Percentiles rank a stretch among this genome's conserved stretches.
Conservation (phyloP, 2,888 invertebrate genomes). For the Torymus texanus region DNA sequence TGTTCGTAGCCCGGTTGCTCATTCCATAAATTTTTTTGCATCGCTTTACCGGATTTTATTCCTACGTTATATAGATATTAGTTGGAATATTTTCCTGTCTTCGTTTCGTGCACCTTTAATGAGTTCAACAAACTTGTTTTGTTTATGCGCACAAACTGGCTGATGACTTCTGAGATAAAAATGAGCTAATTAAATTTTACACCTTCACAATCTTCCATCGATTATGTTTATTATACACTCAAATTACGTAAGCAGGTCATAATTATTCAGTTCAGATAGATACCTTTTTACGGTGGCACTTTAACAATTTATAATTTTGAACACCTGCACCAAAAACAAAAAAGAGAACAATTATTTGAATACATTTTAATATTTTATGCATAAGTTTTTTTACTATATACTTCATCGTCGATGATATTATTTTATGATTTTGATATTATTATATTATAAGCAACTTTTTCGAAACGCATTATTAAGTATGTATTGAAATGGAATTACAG, state of each 20-base stretch:
- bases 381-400: no score
- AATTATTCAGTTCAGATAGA: no score
- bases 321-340: no score
- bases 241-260: not conserved
- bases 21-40: slow-evolving; percentile 44
- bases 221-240: slow-evolving; percentile 12
- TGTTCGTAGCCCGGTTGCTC: slow-evolving; percentile 19
- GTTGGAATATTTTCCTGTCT: not conserved
- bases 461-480: no score
- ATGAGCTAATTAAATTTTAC: slow-evolving; percentile 49
- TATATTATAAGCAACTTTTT: no score
- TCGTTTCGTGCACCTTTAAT: slow-evolving; percentile 8
- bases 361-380: no score
- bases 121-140: slow-evolving; percentile 50
- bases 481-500: no score
- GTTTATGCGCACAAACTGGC: slow-evolving; percentile 27
- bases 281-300: no score
- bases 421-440: no score
- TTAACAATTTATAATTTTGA: no score
- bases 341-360: no score
- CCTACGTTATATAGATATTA: slow-evolving; percentile 13
- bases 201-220: slow-evolving; percentile 12
- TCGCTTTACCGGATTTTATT: slow-evolving; percentile 23
- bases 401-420: no score
- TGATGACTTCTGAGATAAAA: slow-evolving; percentile 19